These are phyloP conservation scores for Eupeodes luniger DNA, from an alignment of 2,888 invertebrate species.

Conservation along the genomic window DNA sequence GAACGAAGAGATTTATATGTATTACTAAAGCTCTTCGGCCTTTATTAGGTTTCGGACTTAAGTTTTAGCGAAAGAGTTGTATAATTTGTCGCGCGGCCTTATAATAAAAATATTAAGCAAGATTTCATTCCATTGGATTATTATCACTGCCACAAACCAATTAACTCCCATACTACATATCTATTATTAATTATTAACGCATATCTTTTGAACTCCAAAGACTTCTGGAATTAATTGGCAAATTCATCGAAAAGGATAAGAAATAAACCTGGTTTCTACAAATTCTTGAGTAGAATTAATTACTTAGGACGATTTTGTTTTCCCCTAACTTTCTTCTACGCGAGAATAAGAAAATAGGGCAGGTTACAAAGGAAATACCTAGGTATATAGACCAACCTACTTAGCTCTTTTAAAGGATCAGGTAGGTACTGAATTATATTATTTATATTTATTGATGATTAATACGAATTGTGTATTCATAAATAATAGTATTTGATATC, in stretches of 20 bases:
- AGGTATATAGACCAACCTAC: neutral
- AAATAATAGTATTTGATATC: conserved; percentile 19
- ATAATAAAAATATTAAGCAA: conserved; percentile 49
- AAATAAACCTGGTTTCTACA: neutral
- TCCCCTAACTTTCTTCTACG: conserved; percentile 28
- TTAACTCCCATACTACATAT: conserved; percentile 40
- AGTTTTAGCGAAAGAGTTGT: conserved; percentile 47
- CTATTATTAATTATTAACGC: conserved; percentile 15
- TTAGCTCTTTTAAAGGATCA: conserved; percentile 11
- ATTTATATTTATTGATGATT: neutral
- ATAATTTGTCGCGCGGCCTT: conserved; percentile 47
- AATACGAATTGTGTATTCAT: neutral
- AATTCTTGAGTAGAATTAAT: neutral
- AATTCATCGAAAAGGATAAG: conserved; percentile 4
- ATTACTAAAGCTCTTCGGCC: conserved; percentile 40
- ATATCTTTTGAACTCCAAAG: conserved; percentile 6
- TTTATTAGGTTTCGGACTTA: conserved; percentile 58
- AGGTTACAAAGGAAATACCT: neutral
- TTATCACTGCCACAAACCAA: conserved; percentile 26
- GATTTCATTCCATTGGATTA: conserved; percentile 47
- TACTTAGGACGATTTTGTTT: neutral
- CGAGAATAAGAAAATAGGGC: conserved; percentile 7
- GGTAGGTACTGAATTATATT: conserved; percentile 44
- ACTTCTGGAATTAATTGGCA: conserved; percentile 13
- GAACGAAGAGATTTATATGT: neutral